Conservation (phyloP, 2,888 invertebrate genomes). For the Meganola albula region DNA sequence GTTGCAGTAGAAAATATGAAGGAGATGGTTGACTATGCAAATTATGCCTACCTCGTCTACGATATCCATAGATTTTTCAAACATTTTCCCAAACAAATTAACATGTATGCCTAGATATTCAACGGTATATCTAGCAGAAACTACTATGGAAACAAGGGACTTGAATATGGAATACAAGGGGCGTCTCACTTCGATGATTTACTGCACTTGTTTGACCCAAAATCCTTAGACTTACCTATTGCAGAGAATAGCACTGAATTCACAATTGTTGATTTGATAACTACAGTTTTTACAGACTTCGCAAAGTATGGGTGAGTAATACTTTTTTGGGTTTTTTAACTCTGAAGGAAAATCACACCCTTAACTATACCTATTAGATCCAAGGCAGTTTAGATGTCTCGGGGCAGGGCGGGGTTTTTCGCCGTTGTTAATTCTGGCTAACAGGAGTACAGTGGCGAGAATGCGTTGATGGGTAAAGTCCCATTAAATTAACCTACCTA, state of each 20-base stretch:
- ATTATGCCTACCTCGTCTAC: conserved; percentile 2
- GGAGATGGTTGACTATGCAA: conserved; percentile 6
- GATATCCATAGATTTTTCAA: conserved; percentile 7
- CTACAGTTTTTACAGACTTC: background rate
- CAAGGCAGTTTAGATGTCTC: too few species aligned
- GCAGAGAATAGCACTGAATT: background rate
- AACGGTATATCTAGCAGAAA: background rate
- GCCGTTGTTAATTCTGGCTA: too few species aligned
- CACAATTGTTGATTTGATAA: background rate
- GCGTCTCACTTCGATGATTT: background rate
- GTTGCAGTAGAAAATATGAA: conserved; percentile 1
- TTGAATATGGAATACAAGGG: background rate
- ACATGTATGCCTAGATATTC: background rate
- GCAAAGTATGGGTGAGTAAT: background rate
- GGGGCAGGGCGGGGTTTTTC: too few species aligned
- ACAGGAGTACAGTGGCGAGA: too few species aligned
- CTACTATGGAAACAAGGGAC: background rate
- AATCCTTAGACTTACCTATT: background rate
- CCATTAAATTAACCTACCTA: too few species aligned
- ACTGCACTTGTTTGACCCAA: background rate
- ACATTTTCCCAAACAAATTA: conserved; percentile 1
- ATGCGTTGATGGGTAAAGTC: too few species aligned
- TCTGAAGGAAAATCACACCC: too few species aligned
- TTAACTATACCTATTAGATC: too few species aligned
- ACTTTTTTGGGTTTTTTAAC: too few species aligned